phyloP scores from a whole-genome alignment of 2,797 vertebrate genomes.

The Cebuella pygmaea region DNA sequence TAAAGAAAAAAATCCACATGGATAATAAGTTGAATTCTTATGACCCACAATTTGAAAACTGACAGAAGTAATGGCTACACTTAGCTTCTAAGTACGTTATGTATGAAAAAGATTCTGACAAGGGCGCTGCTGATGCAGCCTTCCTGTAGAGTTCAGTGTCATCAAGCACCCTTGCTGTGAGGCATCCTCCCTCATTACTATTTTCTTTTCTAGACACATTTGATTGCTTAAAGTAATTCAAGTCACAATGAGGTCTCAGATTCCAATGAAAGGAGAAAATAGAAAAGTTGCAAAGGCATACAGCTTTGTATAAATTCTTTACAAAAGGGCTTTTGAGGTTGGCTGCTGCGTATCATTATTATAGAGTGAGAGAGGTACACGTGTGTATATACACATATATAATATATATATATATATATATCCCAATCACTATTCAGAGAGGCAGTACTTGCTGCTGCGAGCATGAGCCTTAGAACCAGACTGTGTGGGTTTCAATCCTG shows the following conservation, averaged over 20 bases:
- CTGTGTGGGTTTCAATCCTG: not conserved
- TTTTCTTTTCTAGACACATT: not conserved
- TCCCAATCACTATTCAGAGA: not conserved
- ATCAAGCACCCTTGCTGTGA: not conserved
- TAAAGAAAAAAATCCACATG: not conserved
- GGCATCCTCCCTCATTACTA: too few relatives aligned
- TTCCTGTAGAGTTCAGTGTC: not conserved
- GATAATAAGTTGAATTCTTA: not conserved
- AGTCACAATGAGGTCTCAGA: not conserved
- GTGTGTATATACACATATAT: not conserved
- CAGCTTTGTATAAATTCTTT: not conserved
- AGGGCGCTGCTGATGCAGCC: too few relatives aligned
- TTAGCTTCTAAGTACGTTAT: not conserved
- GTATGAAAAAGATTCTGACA: not conserved
- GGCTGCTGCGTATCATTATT: not conserved
- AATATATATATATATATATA: too few relatives aligned
- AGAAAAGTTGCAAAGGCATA: not conserved
- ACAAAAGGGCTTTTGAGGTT: not conserved
- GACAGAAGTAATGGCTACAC: not conserved
- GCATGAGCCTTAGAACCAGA: not conserved
- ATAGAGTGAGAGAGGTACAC: not conserved
- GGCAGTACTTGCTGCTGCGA: too few relatives aligned
- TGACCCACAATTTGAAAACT: not conserved
- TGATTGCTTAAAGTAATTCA: not conserved
- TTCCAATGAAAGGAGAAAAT: not conserved